phyloP scores from a whole-genome alignment of 2,797 vertebrate species.

The Artibeus jamaicensis region DNA sequence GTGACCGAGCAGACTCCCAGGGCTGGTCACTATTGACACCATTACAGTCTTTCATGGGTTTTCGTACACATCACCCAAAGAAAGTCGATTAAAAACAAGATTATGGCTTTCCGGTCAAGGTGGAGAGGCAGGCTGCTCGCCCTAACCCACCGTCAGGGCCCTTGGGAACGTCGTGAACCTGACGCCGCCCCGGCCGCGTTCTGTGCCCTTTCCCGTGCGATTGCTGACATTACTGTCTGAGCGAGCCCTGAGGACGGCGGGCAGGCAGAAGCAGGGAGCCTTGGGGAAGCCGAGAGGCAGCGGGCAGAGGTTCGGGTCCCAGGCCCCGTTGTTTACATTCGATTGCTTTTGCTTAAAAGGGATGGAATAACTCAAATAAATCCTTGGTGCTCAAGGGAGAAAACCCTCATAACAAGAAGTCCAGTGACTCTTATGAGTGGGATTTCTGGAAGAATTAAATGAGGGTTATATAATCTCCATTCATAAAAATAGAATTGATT shows the following conservation, averaged over 20 bases:
- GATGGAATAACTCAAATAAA: constrained; percentile 78
- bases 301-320: background rate
- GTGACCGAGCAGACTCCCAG: background rate
- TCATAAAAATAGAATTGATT: constrained; percentile 51
- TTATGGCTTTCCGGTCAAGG: no score
- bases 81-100: background rate
- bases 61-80: background rate
- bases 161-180: background rate
- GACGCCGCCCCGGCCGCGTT: background rate
- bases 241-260: background rate
- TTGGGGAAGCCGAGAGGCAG: background rate
- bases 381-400: constrained; percentile 50
- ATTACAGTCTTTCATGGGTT: background rate
- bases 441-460: constrained; percentile 57
- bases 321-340: constrained; percentile 65
- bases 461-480: constrained; percentile 53
- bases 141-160: background rate
- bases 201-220: background rate
- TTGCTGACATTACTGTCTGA: background rate
- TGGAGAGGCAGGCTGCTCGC: no score
- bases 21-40: background rate
- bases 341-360: constrained; percentile 76
- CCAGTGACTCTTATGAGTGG: constrained; percentile 16
- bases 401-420: constrained; percentile 26
- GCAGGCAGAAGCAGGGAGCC: background rate